Conservation (phyloP, 1,140 invertebrate species). For the Pteromalus puparum region DNA sequence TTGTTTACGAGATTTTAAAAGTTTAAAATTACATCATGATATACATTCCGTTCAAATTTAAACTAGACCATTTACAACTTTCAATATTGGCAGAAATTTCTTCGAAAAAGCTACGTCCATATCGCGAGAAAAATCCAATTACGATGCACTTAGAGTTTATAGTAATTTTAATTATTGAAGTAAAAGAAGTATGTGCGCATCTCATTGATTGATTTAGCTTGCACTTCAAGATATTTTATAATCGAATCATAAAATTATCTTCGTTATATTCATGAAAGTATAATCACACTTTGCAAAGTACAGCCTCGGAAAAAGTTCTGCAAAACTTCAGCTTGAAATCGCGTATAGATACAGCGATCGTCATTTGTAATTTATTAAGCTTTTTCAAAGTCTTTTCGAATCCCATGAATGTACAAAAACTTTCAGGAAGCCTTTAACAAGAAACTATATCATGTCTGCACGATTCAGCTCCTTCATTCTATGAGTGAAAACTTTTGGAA, state of each 20-base stretch:
- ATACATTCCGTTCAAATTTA: no score
- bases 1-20: no score
- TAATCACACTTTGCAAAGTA: neutral
- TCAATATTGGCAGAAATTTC: no score
- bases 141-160: no score
- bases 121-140: no score
- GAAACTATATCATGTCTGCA: neutral
- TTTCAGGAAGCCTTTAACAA: neutral
- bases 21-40: no score
- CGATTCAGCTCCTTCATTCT: constrained; percentile 20
- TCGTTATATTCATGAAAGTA: neutral
- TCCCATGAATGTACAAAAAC: neutral
- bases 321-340: no score
- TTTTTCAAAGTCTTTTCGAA: neutral
- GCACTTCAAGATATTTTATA: neutral
- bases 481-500: neutral
- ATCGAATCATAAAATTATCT: neutral
- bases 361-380: neutral
- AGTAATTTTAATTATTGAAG: neutral
- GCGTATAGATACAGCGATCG: neutral
- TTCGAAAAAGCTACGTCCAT: no score
- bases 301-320: neutral
- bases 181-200: neutral
- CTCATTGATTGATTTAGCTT: neutral
- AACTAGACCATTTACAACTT: no score